Percentiles rank a stretch among this genome's conserved stretches.
phyloP scores from a whole-genome alignment of 2,888 invertebrate genomes.

The Melinaea menophilus region DNA sequence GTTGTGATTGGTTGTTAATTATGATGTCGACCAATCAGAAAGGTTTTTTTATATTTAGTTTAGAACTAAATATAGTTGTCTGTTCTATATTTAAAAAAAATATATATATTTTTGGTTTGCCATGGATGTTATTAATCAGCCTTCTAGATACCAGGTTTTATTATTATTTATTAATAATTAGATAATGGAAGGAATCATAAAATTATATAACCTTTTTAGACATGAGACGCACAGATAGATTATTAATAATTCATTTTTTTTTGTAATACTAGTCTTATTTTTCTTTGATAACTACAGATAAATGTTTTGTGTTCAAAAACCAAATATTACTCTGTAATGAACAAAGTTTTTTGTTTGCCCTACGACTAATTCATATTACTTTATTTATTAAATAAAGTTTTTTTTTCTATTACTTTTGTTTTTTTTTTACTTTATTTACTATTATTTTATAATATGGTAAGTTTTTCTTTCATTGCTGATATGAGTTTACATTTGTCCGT shows the following conservation, averaged over 20 bases:
- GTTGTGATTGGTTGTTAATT: neutral
- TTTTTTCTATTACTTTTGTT: conserved; percentile 44
- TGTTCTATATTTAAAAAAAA: too few species aligned
- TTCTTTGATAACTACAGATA: neutral
- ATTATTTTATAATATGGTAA: neutral
- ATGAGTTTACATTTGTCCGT: too few species aligned
- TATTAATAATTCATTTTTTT: neutral
- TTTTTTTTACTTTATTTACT: conserved; percentile 41
- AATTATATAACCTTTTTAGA: too few species aligned
- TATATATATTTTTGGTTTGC: too few species aligned
- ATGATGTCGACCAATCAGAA: neutral
- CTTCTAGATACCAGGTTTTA: too few species aligned
- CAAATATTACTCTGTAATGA: conserved; percentile 33
- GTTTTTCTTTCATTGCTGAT: neutral
- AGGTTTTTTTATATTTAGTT: neutral
- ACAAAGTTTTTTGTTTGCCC: conserved; percentile 35
- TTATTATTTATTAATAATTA: too few species aligned
- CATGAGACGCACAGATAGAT: neutral
- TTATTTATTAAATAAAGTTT: conserved; percentile 59
- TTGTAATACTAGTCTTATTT: neutral
- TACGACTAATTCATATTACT: conserved; percentile 42
- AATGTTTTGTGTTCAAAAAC: conserved; percentile 42
- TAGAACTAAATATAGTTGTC: too few species aligned
- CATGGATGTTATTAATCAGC: too few species aligned
- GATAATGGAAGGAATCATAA: too few species aligned